Percentiles rank a stretch among this genome's conserved stretches.
phyloP scores from a whole-genome alignment of 1,140 invertebrate species.

The Pseudachorutes palmiensis region DNA sequence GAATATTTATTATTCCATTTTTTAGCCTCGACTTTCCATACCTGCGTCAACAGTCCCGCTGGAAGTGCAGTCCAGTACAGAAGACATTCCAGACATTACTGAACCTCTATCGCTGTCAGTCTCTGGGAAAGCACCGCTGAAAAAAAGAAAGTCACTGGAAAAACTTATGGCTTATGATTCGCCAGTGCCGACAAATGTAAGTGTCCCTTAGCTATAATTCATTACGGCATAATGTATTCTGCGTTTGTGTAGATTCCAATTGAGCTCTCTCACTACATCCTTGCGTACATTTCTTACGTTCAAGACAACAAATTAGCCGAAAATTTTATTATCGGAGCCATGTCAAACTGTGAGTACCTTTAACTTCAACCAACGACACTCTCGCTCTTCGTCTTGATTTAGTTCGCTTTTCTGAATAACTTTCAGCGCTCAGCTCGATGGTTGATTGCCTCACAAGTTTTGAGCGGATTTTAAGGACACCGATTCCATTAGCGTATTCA shows the following conservation, averaged over 20 bases:
- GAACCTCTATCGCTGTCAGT: neutral
- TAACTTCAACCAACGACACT: no score
- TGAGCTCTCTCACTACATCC: slow-evolving; percentile 14
- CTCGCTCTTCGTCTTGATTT: neutral
- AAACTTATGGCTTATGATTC: slow-evolving; percentile 1
- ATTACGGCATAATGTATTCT: neutral
- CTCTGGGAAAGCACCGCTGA: no score
- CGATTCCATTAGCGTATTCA: slow-evolving; percentile 23
- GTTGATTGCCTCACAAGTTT: slow-evolving; percentile 24
- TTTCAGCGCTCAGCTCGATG: slow-evolving; percentile 17
- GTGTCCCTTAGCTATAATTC: neutral
- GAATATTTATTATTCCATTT: neutral
- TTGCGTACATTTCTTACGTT: slow-evolving; percentile 11
- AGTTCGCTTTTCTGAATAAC: neutral
- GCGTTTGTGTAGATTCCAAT: slow-evolving; percentile 23
- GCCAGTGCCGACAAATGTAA: neutral
- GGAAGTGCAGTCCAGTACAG: neutral
- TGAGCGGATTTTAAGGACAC: slow-evolving; percentile 22
- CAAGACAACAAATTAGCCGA: neutral
- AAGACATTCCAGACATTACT: slow-evolving; percentile 20
- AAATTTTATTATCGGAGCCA: neutral
- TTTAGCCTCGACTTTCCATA: neutral
- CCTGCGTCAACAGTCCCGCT: neutral
- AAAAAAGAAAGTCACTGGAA: neutral
- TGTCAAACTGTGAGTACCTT: slow-evolving; percentile 1